phyloP scores from a whole-genome alignment of 2,888 invertebrate genomes.

The Cerastis rubricosa region DNA sequence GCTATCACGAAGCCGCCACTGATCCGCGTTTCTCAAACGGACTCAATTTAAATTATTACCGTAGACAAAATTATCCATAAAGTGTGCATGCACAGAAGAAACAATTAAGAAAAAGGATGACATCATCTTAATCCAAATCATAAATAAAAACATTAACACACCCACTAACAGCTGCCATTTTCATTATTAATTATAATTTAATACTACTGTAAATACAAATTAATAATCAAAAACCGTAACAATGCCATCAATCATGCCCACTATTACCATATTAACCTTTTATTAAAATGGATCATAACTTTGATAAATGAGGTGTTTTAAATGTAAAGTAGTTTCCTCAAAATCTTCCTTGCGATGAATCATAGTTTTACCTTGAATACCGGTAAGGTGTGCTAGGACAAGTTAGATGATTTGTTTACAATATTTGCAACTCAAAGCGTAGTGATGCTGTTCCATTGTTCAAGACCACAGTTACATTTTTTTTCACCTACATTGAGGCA shows the following conservation, averaged over 20 bases:
- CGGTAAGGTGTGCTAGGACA: background rate
- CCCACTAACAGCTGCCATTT: background rate
- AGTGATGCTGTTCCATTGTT: background rate
- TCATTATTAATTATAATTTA: background rate
- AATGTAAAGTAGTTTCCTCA: constrained; percentile 24
- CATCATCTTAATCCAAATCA: background rate
- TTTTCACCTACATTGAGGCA: no score
- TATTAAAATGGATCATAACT: constrained; percentile 21
- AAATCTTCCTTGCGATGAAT: constrained; percentile 4
- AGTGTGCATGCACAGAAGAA: background rate
- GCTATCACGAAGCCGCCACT: background rate
- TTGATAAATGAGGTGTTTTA: constrained; percentile 17
- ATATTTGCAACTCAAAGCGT: background rate
- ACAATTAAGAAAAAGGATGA: background rate
- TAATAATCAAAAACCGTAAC: background rate
- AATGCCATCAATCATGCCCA: constrained; percentile 20
- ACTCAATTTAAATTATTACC: background rate
- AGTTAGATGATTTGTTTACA: background rate
- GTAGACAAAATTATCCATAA: background rate
- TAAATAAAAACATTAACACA: background rate
- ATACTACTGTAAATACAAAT: background rate
- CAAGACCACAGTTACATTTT: background rate
- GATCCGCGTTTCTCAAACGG: background rate
- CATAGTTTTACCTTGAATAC: background rate
- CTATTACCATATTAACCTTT: constrained; percentile 43